Conservation (phyloP, 2,888 invertebrate genomes). For the Zaprionus lineosus region DNA sequence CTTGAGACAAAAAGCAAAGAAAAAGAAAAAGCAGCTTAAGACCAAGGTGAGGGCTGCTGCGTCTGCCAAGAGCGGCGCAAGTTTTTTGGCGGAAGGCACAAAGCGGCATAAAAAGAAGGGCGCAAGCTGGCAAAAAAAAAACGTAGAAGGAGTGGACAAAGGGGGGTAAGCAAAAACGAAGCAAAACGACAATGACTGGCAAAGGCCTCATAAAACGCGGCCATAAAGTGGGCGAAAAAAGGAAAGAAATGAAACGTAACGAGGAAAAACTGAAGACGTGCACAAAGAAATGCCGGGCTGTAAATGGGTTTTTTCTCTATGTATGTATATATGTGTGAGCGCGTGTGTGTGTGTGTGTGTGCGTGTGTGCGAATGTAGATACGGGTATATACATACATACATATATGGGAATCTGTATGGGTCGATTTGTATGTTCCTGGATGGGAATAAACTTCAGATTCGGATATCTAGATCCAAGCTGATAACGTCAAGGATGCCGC, state of each 20-base stretch:
- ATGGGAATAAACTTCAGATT: slow-evolving; percentile 32
- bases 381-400: not conserved
- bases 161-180: slow-evolving; percentile 24
- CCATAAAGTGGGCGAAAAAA: slow-evolving; percentile 49
- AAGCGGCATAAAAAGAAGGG: slow-evolving; percentile 25
- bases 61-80: not conserved
- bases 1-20: slow-evolving; percentile 16
- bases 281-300: slow-evolving; percentile 35
- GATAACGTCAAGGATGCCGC: slow-evolving; percentile 17
- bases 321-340: slow-evolving; percentile 1
- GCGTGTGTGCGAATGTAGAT: not conserved
- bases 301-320: not conserved
- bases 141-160: too few species aligned
- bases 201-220: slow-evolving; percentile 54
- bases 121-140: not conserved
- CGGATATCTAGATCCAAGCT: slow-evolving; percentile 21
- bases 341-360: not conserved
- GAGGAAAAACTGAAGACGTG: slow-evolving; percentile 31
- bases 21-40: not conserved
- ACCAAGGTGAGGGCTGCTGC: slow-evolving; percentile 3
- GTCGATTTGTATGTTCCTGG: slow-evolving; percentile 24
- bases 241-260: slow-evolving; percentile 7
- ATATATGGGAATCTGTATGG: slow-evolving; percentile 13
- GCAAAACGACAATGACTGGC: slow-evolving; percentile 54
- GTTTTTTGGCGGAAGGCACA: slow-evolving; percentile 22